Percentiles rank a stretch among this genome's conserved stretches.
These are phyloP conservation scores for Mionectes olivaceus DNA, from an alignment of 2,797 vertebrate genomes.

Conservation along the genomic window DNA sequence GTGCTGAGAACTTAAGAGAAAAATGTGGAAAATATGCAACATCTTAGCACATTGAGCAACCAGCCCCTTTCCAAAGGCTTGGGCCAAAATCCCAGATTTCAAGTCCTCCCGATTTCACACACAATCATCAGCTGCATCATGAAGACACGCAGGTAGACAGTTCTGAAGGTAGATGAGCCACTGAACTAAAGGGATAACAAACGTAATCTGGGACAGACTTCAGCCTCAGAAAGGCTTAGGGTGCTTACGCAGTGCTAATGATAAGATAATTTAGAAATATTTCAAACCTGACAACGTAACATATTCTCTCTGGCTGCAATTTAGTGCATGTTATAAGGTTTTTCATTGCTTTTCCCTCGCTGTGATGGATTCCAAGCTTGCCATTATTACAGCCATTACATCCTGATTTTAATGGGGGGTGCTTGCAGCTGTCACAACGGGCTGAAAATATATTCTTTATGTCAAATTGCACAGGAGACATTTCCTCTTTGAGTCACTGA, in stretches of 20 bases:
- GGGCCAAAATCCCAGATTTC: neutral
- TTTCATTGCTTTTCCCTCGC: slow-evolving; percentile 39
- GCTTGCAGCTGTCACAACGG: slow-evolving; percentile 65
- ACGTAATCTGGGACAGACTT: neutral
- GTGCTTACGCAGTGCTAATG: neutral
- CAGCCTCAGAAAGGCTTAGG: neutral
- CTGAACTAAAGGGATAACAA: neutral
- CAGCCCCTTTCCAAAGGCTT: neutral
- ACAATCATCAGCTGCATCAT: rapidly evolving
- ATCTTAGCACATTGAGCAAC: neutral
- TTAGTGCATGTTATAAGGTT: slow-evolving; percentile 33
- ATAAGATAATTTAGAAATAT: slow-evolving; percentile 65
- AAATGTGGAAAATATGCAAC: neutral
- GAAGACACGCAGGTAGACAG: rapidly evolving
- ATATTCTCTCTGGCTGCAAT: slow-evolving; percentile 21
- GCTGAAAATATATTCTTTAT: slow-evolving; percentile 69
- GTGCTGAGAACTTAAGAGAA: neutral
- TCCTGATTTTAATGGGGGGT: slow-evolving; percentile 57
- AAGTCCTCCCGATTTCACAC: neutral
- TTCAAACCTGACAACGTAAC: slow-evolving; percentile 60
- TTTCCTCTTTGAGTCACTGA: slow-evolving; percentile 66
- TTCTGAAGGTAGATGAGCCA: neutral
- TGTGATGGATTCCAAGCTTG: slow-evolving; percentile 51
- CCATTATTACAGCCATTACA: slow-evolving; percentile 66
- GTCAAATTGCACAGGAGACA: slow-evolving; percentile 66